Evolutionary conservation across 2,113 vertebrate genomes (phyloP).

Genomic region (Copsychus sechellarum): DNA sequence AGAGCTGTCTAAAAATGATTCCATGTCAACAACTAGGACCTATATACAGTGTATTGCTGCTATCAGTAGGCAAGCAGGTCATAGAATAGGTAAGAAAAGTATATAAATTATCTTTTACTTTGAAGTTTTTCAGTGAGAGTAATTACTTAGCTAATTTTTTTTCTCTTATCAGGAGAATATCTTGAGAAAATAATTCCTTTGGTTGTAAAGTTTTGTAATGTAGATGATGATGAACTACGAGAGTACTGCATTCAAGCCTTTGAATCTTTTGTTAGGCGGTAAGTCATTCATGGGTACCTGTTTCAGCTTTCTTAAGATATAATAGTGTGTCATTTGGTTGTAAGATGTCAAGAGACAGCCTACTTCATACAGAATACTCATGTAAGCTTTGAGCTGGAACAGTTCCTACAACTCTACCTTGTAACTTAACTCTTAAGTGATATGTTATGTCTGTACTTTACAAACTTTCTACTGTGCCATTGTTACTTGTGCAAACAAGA

Average conservation of each 20-base stretch:
- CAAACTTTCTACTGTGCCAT: not conserved
- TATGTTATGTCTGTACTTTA: not conserved
- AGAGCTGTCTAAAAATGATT: constrained; percentile 95
- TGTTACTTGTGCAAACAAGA: not conserved
- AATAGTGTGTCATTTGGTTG: not conserved
- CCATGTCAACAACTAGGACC: constrained; percentile 98
- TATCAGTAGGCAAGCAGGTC: constrained; percentile 98
- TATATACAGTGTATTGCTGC: constrained; percentile 99
- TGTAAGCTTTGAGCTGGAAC: not conserved
- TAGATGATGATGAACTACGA: constrained; percentile 95
- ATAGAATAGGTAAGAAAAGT: constrained; percentile 90
- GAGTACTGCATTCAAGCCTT: constrained; percentile 99
- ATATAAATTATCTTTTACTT: not conserved
- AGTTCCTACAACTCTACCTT: not conserved
- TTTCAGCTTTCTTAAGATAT: not conserved
- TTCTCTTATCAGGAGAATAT: constrained; percentile 86
- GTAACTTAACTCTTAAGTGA: not conserved
- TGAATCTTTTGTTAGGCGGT: constrained; percentile 97
- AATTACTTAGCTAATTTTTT: not conserved
- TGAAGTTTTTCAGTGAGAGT: not conserved
- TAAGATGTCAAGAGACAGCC: not conserved
- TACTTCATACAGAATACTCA: not conserved
- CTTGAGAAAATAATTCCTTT: constrained; percentile 98
- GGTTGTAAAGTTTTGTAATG: constrained; percentile 98
- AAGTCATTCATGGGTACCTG: not conserved